Percentiles rank a stretch among this genome's conserved stretches.
Evolutionary conservation across 2,797 vertebrate species (phyloP).

Genomic region (Numenius phaeopus): DNA sequence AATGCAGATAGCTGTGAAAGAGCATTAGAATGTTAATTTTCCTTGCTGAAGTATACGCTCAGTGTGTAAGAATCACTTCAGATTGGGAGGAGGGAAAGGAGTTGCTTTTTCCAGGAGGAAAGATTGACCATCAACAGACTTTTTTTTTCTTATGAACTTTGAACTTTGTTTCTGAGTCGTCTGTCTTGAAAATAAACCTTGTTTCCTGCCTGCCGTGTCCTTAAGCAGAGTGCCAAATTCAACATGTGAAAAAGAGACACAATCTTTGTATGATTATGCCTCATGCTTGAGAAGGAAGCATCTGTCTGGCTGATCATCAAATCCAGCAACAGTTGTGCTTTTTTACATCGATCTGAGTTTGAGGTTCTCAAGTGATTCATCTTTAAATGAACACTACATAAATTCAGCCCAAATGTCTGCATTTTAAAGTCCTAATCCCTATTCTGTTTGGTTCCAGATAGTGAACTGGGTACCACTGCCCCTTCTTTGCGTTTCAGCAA

Average conservation of each 20-base stretch:
- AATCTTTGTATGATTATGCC: neutral
- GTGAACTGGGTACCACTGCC: slow-evolving; percentile 76
- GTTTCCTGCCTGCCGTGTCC: neutral
- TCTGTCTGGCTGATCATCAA: neutral
- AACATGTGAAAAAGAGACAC: neutral
- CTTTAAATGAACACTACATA: neutral
- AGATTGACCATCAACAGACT: neutral
- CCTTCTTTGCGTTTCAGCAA: slow-evolving; percentile 86
- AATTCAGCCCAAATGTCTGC: neutral
- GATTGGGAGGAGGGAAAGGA: neutral
- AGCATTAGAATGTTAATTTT: neutral
- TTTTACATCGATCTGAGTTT: neutral
- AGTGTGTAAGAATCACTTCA: neutral
- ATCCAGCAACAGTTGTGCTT: neutral
- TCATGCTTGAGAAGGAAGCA: neutral
- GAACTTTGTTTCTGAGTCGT: neutral
- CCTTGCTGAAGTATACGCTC: neutral
- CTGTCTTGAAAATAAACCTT: neutral
- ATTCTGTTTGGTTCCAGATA: slow-evolving; percentile 77
- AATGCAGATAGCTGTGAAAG: neutral
- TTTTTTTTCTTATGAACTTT: neutral
- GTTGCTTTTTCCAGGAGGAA: neutral
- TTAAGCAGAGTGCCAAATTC: neutral
- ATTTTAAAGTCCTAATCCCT: neutral
- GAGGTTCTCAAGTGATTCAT: neutral